Evolutionary conservation across 2,113 vertebrate genomes (phyloP).

Genomic region (Craseonycteris thonglongyai): DNA sequence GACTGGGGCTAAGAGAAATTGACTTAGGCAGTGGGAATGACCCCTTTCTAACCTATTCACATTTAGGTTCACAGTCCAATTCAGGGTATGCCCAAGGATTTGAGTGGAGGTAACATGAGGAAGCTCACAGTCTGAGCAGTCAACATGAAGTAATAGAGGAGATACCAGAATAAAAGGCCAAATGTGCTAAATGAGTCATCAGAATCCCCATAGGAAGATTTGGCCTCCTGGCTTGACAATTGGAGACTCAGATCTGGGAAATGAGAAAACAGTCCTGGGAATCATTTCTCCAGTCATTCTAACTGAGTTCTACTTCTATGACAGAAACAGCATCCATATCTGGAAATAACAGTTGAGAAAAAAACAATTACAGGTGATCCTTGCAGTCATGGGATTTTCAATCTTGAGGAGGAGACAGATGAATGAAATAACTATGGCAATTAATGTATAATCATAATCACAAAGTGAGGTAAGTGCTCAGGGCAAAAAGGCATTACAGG

Average conservation of each 20-base stretch:
- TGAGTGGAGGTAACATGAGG: not conserved
- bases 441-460: not conserved
- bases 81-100: not conserved
- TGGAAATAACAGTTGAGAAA: not conserved
- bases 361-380: not conserved
- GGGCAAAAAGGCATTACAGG: not conserved
- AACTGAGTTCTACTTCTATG: not conserved
- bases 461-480: not conserved
- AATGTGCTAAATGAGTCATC: not conserved
- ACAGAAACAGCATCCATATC: not conserved
- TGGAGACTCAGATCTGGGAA: not conserved
- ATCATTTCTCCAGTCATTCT: not conserved
- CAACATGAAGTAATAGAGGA: not conserved
- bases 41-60: not conserved
- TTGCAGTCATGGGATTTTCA: not conserved
- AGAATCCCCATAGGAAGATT: not conserved
- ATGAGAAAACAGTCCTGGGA: not conserved
- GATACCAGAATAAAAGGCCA: not conserved
- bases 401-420: not conserved
- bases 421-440: not conserved
- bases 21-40: not conserved
- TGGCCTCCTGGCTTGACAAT: not conserved
- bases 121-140: not conserved
- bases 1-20: not conserved
- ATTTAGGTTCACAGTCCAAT: not conserved